Evolutionary conservation across 2,113 vertebrate species (phyloP).

Genomic region (Entosphenus tridentatus): DNA sequence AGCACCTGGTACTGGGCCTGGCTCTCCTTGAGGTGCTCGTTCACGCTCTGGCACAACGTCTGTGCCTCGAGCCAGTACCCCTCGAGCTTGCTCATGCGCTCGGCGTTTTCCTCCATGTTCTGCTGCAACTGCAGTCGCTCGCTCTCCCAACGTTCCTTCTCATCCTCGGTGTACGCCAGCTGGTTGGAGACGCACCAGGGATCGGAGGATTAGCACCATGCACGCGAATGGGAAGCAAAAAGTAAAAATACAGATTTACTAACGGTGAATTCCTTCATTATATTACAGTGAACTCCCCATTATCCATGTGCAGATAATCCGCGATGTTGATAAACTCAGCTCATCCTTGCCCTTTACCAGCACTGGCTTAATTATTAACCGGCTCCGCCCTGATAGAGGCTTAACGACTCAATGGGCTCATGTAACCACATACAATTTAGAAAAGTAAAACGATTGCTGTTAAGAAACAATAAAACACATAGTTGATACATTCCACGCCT

Average conservation of each 20-base stretch:
- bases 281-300: neutral
- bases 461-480: neutral
- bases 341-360: too few species aligned
- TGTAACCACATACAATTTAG: too few species aligned
- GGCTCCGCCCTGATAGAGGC: too few species aligned
- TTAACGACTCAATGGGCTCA: too few species aligned
- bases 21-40: conserved; percentile 88
- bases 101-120: conserved; percentile 93
- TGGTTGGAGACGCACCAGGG: conserved; percentile 19
- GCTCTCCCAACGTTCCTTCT: conserved; percentile 82
- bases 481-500: too few species aligned
- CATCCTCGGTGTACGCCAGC: conserved; percentile 68
- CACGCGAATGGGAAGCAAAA: neutral
- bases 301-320: neutral
- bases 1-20: conserved; percentile 80
- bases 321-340: neutral
- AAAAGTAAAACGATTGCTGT: neutral
- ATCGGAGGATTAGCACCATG: neutral
- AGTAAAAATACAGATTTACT: neutral
- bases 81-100: conserved; percentile 86
- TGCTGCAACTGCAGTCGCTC: conserved; percentile 81
- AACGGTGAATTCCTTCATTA: neutral
- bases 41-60: conserved; percentile 77
- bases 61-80: conserved; percentile 97
- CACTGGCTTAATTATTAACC: too few species aligned